Evolutionary conservation across 2,888 invertebrate genomes (phyloP).

Genomic region (Lepas anatifera): DNA sequence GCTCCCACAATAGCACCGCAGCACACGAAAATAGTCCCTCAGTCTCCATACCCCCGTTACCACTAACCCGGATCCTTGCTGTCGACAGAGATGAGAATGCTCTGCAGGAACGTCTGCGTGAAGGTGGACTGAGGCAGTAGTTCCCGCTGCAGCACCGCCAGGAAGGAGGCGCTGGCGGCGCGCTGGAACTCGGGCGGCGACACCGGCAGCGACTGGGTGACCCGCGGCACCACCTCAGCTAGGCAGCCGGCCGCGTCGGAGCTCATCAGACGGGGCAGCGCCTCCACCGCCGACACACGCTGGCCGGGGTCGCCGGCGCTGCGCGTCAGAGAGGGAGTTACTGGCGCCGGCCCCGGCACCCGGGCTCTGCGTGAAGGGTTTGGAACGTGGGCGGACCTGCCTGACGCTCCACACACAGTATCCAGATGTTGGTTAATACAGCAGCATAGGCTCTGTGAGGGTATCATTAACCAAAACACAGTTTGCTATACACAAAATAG

Average conservation of each 20-base stretch:
- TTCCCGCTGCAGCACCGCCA: slow-evolving; percentile 19
- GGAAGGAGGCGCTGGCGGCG: slow-evolving; percentile 9
- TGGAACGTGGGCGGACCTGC: too few relatives aligned
- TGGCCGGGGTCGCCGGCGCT: background rate
- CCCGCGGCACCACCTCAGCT: background rate
- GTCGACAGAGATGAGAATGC: slow-evolving; percentile 44
- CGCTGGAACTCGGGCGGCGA: slow-evolving; percentile 2
- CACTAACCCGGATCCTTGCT: slow-evolving; percentile 44
- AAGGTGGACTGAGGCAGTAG: slow-evolving; percentile 37
- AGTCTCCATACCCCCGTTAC: slow-evolving; percentile 13
- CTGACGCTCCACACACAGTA: too few relatives aligned
- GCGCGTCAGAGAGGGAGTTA: too few relatives aligned
- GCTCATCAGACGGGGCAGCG: background rate
- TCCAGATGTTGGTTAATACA: too few relatives aligned
- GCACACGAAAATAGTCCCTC: too few relatives aligned
- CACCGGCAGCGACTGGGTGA: background rate
- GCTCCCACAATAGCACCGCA: too few relatives aligned
- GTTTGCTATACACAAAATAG: too few relatives aligned
- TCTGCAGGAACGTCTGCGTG: slow-evolving; percentile 46
- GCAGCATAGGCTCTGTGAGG: too few relatives aligned
- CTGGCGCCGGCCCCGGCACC: too few relatives aligned
- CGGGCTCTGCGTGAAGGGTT: too few relatives aligned
- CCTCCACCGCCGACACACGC: background rate
- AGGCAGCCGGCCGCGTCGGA: background rate
- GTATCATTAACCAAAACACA: too few relatives aligned